Percentiles rank a stretch among this genome's conserved stretches.
phyloP scores from a whole-genome alignment of 2,797 vertebrate genomes.

The Hirundo rustica region DNA sequence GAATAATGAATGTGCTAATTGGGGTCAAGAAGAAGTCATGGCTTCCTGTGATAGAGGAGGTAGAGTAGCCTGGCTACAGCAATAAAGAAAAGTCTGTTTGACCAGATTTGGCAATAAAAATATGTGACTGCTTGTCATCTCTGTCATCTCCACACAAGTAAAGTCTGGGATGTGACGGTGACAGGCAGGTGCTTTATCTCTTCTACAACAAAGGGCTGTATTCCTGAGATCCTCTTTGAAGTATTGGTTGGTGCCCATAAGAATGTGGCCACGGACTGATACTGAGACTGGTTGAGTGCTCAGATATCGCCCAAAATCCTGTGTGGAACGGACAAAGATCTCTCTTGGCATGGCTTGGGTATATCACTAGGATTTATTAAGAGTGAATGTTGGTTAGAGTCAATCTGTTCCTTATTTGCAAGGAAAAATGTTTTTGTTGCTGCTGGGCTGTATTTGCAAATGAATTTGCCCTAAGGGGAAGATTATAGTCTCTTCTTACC shows the following conservation, averaged over 20 bases:
- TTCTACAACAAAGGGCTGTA: neutral
- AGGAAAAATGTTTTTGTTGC: neutral
- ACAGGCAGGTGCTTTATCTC: neutral
- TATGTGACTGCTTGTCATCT: neutral
- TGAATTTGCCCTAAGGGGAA: neutral
- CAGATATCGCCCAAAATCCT: neutral
- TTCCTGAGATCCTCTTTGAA: neutral
- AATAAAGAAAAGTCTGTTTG: neutral
- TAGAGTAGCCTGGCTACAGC: neutral
- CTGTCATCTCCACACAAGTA: neutral
- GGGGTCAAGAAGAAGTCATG: constrained; percentile 29
- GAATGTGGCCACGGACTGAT: neutral
- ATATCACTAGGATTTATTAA: neutral
- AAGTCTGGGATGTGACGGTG: neutral
- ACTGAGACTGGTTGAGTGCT: neutral
- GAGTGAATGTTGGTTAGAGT: neutral
- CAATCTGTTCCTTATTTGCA: neutral
- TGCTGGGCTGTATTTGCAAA: neutral
- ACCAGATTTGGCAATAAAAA: neutral
- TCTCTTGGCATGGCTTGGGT: neutral
- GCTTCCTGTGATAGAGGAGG: constrained; percentile 8
- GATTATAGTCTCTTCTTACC: neutral
- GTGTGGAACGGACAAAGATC: neutral
- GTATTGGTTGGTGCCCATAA: neutral
- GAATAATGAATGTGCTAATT: constrained; percentile 55